Evolutionary conservation across 1,140 invertebrate genomes (phyloP).

Genomic region (Microvelia longipes): DNA sequence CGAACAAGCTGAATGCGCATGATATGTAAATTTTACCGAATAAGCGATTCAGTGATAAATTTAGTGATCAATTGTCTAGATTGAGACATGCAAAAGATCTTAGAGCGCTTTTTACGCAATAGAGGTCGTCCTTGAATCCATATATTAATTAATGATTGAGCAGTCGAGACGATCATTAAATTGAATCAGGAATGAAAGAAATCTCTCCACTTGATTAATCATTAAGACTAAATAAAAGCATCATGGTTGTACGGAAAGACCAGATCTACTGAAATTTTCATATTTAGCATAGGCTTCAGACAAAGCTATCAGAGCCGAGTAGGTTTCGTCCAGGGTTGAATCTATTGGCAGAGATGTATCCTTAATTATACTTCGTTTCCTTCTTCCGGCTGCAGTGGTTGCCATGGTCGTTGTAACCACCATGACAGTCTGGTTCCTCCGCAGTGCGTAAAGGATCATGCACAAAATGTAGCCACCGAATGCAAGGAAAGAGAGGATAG

Average conservation of each 20-base stretch:
- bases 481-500: neutral
- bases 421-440: neutral
- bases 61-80: no score
- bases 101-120: no score
- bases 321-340: neutral
- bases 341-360: neutral
- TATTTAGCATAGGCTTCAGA: neutral
- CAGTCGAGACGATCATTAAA: no score
- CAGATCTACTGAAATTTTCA: neutral
- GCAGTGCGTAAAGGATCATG: neutral
- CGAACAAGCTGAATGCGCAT: no score
- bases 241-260: neutral
- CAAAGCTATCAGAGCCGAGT: neutral
- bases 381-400: neutral
- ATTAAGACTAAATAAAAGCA: no score
- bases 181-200: no score
- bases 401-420: neutral
- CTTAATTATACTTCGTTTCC: neutral
- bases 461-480: neutral
- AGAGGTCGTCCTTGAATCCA: no score
- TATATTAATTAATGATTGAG: no score
- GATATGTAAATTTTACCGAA: no score
- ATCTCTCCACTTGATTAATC: no score
- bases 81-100: no score
- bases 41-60: no score